Conservation (phyloP, 2,797 vertebrate genomes). For the Catostomus latipinnis region DNA sequence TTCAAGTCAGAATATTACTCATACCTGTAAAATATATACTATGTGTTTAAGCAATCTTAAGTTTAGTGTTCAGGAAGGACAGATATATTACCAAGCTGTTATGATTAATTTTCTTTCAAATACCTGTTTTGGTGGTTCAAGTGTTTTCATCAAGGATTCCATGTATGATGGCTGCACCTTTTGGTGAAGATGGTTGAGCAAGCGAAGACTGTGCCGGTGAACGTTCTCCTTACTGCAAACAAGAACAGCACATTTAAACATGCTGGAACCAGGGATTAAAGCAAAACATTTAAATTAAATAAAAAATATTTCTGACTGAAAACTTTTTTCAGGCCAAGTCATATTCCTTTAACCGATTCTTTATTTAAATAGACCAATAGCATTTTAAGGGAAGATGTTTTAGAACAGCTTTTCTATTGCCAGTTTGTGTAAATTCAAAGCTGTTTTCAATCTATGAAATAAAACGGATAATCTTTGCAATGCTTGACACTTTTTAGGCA, state of each 20-base stretch:
- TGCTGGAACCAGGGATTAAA: too few relatives aligned
- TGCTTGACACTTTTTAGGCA: too few relatives aligned
- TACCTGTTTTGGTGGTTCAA: slow-evolving; percentile 95
- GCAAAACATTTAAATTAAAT: too few relatives aligned
- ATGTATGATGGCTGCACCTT: slow-evolving; percentile 86
- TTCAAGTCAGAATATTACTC: not conserved
- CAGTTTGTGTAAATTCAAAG: too few relatives aligned
- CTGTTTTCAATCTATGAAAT: too few relatives aligned
- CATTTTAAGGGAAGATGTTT: too few relatives aligned
- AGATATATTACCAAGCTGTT: not conserved
- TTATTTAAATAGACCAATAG: too few relatives aligned
- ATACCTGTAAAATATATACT: not conserved
- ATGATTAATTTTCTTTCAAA: not conserved
- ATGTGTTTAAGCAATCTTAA: not conserved
- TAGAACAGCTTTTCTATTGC: too few relatives aligned
- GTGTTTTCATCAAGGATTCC: slow-evolving; percentile 88
- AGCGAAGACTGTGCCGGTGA: slow-evolving; percentile 89
- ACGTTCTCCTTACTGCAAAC: slow-evolving; percentile 92
- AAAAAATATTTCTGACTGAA: too few relatives aligned
- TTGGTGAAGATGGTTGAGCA: slow-evolving; percentile 93
- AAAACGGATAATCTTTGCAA: too few relatives aligned
- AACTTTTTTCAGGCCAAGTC: too few relatives aligned
- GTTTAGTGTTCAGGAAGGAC: not conserved
- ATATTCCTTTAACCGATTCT: too few relatives aligned
- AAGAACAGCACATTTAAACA: slow-evolving; percentile 5